A percentile compares a stretch with the other conserved stretches of the same genome.
These are phyloP conservation scores for Xanthostigma xanthostigma DNA, from an alignment of 2,888 invertebrate species.

Conservation along the genomic window DNA sequence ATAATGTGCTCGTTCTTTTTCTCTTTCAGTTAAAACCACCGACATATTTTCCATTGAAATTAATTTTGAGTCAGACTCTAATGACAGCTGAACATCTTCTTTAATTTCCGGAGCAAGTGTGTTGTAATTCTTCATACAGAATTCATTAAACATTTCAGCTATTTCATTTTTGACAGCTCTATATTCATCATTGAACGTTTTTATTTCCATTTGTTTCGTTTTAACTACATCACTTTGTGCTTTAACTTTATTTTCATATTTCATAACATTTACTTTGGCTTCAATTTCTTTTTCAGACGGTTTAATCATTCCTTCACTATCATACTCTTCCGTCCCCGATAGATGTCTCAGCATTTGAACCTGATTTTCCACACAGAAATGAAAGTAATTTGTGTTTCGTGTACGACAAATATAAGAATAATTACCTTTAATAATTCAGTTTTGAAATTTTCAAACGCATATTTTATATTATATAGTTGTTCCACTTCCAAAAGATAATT, in stretches of 20 bases:
- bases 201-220: not conserved
- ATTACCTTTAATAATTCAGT: conserved; percentile 15
- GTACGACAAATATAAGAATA: too few relatives aligned
- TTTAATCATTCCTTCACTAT: not conserved
- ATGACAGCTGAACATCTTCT: not conserved
- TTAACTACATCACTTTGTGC: not conserved
- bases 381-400: too few relatives aligned
- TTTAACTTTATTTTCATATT: not conserved
- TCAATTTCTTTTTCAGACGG: not conserved
- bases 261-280: not conserved
- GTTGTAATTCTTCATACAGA: conserved; percentile 19
- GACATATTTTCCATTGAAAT: too few relatives aligned
- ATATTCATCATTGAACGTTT: conserved; percentile 11
- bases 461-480: conserved; percentile 11
- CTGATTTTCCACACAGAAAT: not conserved
- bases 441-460: conserved; percentile 12
- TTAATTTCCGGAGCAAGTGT: conserved; percentile 10
- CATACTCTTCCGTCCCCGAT: not conserved
- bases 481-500: conserved; percentile 14
- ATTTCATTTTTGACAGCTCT: conserved; percentile 18
- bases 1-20: not conserved
- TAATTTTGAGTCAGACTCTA: too few relatives aligned
- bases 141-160: conserved; percentile 20
- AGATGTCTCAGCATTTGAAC: conserved; percentile 3
- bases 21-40: too few relatives aligned